Base-by-base conservation (phyloP, 2,888 invertebrate species). In the Apocheima hispidaria region DNA sequence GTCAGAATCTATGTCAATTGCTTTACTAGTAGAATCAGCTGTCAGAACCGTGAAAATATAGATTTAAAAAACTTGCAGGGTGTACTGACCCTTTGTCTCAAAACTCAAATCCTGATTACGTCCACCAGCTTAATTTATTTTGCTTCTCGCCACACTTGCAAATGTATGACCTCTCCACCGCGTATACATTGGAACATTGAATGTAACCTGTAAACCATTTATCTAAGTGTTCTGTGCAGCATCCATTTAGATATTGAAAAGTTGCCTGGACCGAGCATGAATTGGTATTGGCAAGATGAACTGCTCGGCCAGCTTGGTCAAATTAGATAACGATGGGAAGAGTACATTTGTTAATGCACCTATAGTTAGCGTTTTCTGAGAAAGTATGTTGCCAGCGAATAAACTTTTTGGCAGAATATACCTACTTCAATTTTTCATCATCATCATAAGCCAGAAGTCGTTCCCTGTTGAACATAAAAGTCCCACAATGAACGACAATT, bases 241-340 rank as follows among this genome's bases (percentile, higher is more conserved):
- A 70, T 75, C 85, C 83, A 87, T 88, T 83, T 83, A 74, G 82
- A 83, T 87, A 87, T 88, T 87, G 88, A 78, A 83, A 86, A 86
- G 75, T 84, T 81, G 74, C 75, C 70, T 71, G 73, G 58, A 72
- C 74, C 72, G 72, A 57, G 70, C 65, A 69, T 72, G 69, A 72
- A 73, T 77, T 73, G 72, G 63, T 60, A 63, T 55, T 67, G 68
- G 58, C 23, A 40, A 52, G 59, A 52, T 46, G 44, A 33, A 59
- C 38, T 10, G 51, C 16, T 38, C 4, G 7, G 16, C 12, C 33
- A 28, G 23, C 20, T 12, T 6, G 5, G 18, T 12, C 30, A 16
- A 28, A 46, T 49, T 49, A 10, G 21, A 14, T 23, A 23, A 21
- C 23, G 16, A 48, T 12, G n/a, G n/a, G 1, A 35, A 35, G 1